phyloP scores from a whole-genome alignment of 2,797 vertebrate genomes.

The Brachyrhaphis roseni region DNA sequence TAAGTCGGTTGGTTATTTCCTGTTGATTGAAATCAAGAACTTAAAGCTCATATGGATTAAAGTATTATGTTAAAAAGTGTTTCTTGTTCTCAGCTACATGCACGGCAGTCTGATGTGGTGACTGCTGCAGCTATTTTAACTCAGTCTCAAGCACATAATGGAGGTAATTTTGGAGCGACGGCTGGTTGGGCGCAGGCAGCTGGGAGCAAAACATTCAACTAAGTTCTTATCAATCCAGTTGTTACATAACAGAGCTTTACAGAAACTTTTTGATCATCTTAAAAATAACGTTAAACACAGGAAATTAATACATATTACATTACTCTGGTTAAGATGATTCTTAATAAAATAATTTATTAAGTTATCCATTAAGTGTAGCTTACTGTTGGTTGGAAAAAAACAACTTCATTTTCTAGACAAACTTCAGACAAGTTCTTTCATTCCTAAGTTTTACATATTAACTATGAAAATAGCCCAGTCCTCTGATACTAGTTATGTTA shows the following conservation, averaged over 20 bases:
- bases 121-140: not conserved
- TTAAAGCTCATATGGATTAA: not conserved
- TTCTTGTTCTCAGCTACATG: not conserved
- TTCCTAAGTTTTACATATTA: not conserved
- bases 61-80: not conserved
- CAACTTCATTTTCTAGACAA: not conserved
- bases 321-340: not conserved
- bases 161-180: not conserved
- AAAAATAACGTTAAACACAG: not conserved
- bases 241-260: constrained; percentile 17
- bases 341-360: not conserved
- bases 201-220: constrained; percentile 9
- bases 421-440: not conserved
- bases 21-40: not conserved
- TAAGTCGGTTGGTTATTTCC: not conserved
- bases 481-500: not conserved
- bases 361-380: not conserved
- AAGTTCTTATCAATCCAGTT: constrained; percentile 8
- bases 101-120: not conserved
- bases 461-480: not conserved
- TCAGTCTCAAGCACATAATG: not conserved
- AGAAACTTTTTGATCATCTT: not conserved
- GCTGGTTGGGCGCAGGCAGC: constrained; percentile 11
- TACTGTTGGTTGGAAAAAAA: not conserved
- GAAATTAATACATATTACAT: not conserved